Conservation (phyloP, 1,140 invertebrate genomes). For the Drosophila leontia region DNA sequence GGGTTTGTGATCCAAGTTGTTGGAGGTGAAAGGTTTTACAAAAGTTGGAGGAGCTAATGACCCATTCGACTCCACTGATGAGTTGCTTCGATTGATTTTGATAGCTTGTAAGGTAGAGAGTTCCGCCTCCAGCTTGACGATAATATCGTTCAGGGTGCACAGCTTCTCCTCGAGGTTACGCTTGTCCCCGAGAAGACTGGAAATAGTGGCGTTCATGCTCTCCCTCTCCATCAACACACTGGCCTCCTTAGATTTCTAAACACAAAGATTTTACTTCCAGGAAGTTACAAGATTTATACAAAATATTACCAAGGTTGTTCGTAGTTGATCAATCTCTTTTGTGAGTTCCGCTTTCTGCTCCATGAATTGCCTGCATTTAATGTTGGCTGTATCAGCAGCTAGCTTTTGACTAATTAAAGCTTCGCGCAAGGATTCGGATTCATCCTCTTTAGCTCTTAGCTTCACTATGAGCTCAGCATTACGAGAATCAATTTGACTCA, state of each 20-base stretch:
- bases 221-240: slow-evolving; percentile 6
- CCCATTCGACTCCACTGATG: slow-evolving; percentile 31
- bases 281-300: too few species aligned
- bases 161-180: slow-evolving; percentile 63
- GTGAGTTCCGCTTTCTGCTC: neutral
- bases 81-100: slow-evolving; percentile 20
- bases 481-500: neutral
- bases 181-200: slow-evolving; percentile 56
- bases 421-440: neutral
- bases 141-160: slow-evolving; percentile 39
- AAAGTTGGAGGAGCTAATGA: neutral
- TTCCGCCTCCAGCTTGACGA: slow-evolving; percentile 43
- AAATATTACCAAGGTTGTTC: slow-evolving; percentile 29
- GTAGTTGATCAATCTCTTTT: slow-evolving; percentile 28
- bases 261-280: neutral
- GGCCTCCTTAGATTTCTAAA: slow-evolving; percentile 38
- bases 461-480: neutral
- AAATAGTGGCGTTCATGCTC: slow-evolving; percentile 44
- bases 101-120: slow-evolving; percentile 4
- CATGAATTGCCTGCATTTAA: neutral
- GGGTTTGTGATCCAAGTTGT: slow-evolving; percentile 33
- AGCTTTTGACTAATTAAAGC: neutral
- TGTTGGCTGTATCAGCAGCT: neutral
- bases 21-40: neutral
- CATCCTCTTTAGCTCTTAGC: neutral